Base-by-base conservation (phyloP, 2,888 invertebrate genomes). In the Tetramorium bicarinatum region DNA sequence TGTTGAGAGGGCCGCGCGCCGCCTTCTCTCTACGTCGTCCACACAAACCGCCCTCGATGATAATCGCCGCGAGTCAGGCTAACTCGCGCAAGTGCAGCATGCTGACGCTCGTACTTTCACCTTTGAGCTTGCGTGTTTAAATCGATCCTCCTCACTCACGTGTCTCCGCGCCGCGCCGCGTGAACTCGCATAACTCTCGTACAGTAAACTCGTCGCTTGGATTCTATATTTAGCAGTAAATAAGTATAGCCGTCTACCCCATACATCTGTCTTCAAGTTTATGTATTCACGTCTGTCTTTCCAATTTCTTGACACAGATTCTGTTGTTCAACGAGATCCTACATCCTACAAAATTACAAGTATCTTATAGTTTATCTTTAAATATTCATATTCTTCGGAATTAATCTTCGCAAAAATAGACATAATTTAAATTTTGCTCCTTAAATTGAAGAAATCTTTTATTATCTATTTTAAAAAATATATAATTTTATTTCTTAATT, bases 71-170 rank as follows among this genome's bases (percentile, higher is more conserved):
- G 29, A 67, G 15, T 44, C 54, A 8, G 13, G 69, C 29, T 44
- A 61, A 67, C 77, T 38, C 47, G 34, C 15, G 64, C 64, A 64
- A 38, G 38, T 76, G 34, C 47, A 38, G 47, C 59, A 18, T 11
- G 18, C 29, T 47, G 11, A 64, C 15, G 47, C 47, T 67, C 59
- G 74, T 72, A 72, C 79, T 80, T 80, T 80, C 79, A 72, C 59
- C 79, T 80, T 80, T 59, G 59, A 72, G 72, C 38, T 49, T 41
- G 34, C 13, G 18, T 64, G 72, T 61, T 72, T 80, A 80, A 80
- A 80, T 80, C 47, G 79, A 80, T 72, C 59, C 44, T 69, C 41
- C n/a, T 77, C 69, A 77, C n/a, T 77, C 69, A 77, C 77, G 77
- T 77, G 77, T 41, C 38, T 80, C 38, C 59, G 47, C n/a, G n/a